These are phyloP conservation scores for Camponotus fellah DNA, from an alignment of 2,888 invertebrate species.

Conservation along the genomic window DNA sequence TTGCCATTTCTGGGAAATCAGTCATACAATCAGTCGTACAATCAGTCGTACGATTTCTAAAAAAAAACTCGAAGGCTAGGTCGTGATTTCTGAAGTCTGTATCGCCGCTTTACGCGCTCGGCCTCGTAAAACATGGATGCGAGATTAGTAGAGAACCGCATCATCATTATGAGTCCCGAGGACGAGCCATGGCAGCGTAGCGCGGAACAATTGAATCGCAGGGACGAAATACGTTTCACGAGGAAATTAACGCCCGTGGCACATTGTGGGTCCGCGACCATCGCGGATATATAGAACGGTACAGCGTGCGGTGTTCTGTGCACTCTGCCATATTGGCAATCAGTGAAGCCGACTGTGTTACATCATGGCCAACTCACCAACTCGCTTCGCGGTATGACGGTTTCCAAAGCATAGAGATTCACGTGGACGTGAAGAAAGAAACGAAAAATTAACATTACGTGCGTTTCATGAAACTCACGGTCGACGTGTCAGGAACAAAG, in stretches of 20 bases:
- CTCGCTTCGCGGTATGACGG: conserved; percentile 49
- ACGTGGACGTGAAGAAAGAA: conserved; percentile 50
- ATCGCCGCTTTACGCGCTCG: background rate
- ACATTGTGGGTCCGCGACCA: conserved; percentile 78
- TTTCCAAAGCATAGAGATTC: conserved; percentile 2
- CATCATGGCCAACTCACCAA: conserved; percentile 58
- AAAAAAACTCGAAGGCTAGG: background rate
- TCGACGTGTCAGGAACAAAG: conserved; percentile 54
- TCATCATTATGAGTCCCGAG: conserved; percentile 68
- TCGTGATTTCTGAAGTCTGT: background rate
- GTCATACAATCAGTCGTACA: no score
- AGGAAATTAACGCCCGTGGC: conserved; percentile 85
- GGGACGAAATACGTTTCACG: conserved; percentile 84
- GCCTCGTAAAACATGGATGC: background rate
- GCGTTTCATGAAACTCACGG: conserved; percentile 60
- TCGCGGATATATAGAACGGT: conserved; percentile 60
- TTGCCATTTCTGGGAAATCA: background rate
- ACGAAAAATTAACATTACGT: conserved; percentile 64
- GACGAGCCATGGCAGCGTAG: conserved; percentile 56
- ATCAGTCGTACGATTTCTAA: background rate
- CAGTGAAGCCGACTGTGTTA: conserved; percentile 80
- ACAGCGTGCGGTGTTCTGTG: conserved; percentile 55
- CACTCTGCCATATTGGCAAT: conserved; percentile 82
- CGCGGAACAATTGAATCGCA: conserved; percentile 84
- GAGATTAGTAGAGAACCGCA: conserved; percentile 4